phyloP scores from a whole-genome alignment of 2,888 invertebrate genomes.

The Sylvicola cinctus region DNA sequence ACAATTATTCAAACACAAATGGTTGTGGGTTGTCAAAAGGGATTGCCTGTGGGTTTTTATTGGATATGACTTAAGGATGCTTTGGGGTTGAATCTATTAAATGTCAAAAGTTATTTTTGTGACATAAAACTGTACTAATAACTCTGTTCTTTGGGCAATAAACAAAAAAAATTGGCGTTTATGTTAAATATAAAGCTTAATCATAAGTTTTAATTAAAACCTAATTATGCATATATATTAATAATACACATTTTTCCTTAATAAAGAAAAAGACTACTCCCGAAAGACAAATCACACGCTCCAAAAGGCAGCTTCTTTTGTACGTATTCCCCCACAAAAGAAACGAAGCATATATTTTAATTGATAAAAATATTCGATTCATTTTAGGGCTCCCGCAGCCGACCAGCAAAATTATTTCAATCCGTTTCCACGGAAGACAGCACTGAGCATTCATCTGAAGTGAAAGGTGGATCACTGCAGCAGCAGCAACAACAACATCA shows the following conservation, averaged over 20 bases:
- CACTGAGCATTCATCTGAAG: too few relatives aligned
- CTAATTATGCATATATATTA: too few relatives aligned
- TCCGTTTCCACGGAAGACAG: constrained; percentile 26
- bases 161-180: neutral
- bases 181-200: neutral
- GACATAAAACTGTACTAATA: too few relatives aligned
- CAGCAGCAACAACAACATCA: constrained; percentile 13
- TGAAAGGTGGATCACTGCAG: neutral
- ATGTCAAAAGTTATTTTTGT: too few relatives aligned
- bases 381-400: constrained; percentile 5
- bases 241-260: too few relatives aligned
- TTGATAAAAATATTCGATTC: neutral
- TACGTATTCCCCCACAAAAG: constrained; percentile 10
- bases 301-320: constrained; percentile 26
- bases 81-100: too few relatives aligned
- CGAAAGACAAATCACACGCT: constrained; percentile 3
- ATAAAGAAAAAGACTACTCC: constrained; percentile 3
- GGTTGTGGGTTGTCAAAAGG: too few relatives aligned
- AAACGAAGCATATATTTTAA: neutral
- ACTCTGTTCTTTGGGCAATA: neutral
- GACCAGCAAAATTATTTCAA: constrained; percentile 21
- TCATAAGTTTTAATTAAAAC: too few relatives aligned
- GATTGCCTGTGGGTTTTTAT: too few relatives aligned
- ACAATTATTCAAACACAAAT: too few relatives aligned
- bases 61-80: too few relatives aligned